phyloP scores from a whole-genome alignment of 2,888 invertebrate genomes.

The Drosophila austrosaltans region DNA sequence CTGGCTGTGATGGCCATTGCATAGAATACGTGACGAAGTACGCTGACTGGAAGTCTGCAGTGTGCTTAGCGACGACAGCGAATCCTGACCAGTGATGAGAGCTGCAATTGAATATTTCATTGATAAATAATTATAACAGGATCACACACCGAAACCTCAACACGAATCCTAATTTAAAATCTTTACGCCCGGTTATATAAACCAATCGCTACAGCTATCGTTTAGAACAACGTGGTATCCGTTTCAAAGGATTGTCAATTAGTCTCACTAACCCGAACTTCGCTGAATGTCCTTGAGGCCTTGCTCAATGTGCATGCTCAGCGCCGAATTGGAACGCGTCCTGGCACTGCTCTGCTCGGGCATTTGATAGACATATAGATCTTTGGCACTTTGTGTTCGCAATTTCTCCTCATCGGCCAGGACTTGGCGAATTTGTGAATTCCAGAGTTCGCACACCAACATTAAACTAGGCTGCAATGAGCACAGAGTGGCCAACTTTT shows the following conservation, averaged over 20 bases:
- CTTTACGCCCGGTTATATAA: no score
- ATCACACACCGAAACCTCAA: no score
- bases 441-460: conserved; percentile 89
- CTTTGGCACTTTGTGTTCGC: conserved; percentile 84
- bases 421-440: conserved; percentile 87
- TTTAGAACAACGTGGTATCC: no score
- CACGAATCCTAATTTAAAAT: no score
- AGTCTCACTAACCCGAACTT: conserved; percentile 77
- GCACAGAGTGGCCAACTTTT: conserved; percentile 87
- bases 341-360: conserved; percentile 83
- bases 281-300: conserved; percentile 83
- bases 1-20: conserved; percentile 61
- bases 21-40: conserved; percentile 50
- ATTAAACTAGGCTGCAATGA: conserved; percentile 86
- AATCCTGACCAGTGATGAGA: conserved; percentile 71
- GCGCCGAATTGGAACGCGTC: conserved; percentile 81
- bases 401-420: conserved; percentile 85
- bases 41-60: conserved; percentile 67
- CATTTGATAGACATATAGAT: conserved; percentile 89
- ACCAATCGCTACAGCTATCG: no score
- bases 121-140: not conserved
- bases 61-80: conserved; percentile 69
- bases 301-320: conserved; percentile 82
- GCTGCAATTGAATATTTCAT: conserved; percentile 34
- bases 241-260: not conserved